phyloP scores from a whole-genome alignment of 2,113 vertebrate species.

The Eulemur macaco region DNA sequence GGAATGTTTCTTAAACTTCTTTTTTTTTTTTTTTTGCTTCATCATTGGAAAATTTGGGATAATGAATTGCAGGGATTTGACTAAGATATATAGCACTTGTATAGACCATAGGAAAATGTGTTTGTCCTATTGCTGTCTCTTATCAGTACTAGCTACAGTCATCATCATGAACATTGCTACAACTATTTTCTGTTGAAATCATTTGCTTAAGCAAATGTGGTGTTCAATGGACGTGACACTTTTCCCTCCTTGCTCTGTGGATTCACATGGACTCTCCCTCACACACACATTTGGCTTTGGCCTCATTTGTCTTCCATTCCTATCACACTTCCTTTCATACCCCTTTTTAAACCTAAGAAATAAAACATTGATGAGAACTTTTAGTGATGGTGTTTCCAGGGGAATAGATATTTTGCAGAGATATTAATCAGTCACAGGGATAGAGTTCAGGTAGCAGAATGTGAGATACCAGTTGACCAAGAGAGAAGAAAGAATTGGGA shows the following conservation, averaged over 20 bases:
- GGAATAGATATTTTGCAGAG: neutral
- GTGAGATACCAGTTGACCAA: neutral
- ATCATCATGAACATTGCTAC: too few species aligned
- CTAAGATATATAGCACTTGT: rapidly evolving
- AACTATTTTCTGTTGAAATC: neutral
- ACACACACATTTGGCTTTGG: neutral
- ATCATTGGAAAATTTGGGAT: neutral
- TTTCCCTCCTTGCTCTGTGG: neutral
- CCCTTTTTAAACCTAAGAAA: neutral
- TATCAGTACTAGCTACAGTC: neutral
- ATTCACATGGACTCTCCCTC: neutral
- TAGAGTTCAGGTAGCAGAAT: neutral
- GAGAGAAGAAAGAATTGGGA: neutral
- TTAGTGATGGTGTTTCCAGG: neutral
- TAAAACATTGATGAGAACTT: neutral
- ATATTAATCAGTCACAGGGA: neutral
- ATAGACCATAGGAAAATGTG: neutral
- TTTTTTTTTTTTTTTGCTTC: neutral
- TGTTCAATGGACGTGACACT: too few species aligned
- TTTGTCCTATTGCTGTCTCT: neutral
- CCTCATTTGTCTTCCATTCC: neutral
- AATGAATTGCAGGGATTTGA: neutral
- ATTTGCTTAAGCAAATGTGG: neutral
- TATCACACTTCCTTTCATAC: neutral
- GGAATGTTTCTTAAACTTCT: neutral